A percentile compares a stretch with the other conserved stretches of the same genome.
Conservation (phyloP, 2,113 vertebrate species). For the Desmodus rotundus region DNA sequence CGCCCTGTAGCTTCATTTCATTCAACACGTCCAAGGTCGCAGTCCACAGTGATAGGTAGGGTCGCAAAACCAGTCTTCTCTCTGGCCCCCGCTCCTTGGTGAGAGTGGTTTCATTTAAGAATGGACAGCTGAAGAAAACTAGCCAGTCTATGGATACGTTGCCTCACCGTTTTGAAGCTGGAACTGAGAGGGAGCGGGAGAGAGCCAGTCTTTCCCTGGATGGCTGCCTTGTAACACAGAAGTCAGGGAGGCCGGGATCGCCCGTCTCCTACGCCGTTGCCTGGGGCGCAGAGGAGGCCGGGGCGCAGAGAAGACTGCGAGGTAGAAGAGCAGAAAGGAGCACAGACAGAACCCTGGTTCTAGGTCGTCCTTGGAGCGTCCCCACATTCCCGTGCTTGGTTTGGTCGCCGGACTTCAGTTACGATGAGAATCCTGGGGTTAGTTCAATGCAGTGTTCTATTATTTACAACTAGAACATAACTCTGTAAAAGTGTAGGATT, state of each 20-base stretch:
- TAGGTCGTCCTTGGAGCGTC: neutral
- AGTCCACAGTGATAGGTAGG: neutral
- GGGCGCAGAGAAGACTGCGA: neutral
- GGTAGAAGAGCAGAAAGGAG: neutral
- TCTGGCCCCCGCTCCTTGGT: neutral
- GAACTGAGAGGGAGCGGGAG: neutral
- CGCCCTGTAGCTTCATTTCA: neutral
- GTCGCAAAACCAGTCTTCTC: neutral
- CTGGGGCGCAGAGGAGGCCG: neutral
- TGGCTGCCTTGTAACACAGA: neutral
- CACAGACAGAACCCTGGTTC: neutral
- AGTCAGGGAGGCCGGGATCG: neutral
- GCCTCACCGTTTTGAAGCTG: neutral
- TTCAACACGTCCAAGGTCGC: fast-evolving
- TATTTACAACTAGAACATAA: neutral
- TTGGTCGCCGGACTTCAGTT: neutral
- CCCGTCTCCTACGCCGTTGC: neutral
- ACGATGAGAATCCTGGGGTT: neutral
- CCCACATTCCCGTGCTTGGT: neutral
- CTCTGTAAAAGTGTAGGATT: neutral
- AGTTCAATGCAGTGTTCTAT: neutral
- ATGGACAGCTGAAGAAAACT: neutral
- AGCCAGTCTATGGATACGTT: neutral
- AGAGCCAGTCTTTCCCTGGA: neutral
- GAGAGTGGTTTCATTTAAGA: neutral